Evolutionary conservation across 2,888 invertebrate genomes (phyloP), one percentile per base, ranked within the genome.

Genomic region (Tenthredo notha): DNA sequence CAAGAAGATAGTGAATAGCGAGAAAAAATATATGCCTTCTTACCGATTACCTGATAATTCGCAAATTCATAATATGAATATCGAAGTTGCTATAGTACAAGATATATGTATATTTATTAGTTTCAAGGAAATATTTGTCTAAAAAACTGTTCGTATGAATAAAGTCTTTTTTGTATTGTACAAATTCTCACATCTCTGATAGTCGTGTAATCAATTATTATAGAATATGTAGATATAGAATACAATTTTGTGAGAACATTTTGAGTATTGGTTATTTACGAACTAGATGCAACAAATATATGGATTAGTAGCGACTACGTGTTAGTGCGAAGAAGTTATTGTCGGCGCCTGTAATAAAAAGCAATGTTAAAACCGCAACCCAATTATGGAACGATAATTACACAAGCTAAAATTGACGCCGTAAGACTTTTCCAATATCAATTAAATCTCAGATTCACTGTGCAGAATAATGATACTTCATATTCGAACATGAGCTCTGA

Each of bases 261-360:
- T 86, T 85, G 86, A 84, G 86, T 86, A 84, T 88, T 87, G 87
- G 87, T 87, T 84, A 84, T 84, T 86, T 85, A 85, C 87, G 88
- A 90, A 89, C 89, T 91, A 92, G 88, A 91, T 92, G 91, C 89
- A 91, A 91, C 90, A 88, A 87, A 88, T 90, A 90, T 85, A 84
- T 91, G 92, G 70, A 61, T 83, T 83, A 83, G 83, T 83, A 83
- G 83, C 65, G 50, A 67, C 83, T 83, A 83, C 67, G 40, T 92
- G 91, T 93, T 93, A 93, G 92, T 92, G 92, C 92, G 93, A 90
- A 92, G 93, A 90, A 92, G 92, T 93, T 93, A 93, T 93, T 93
- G 93, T 93, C 93, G 93, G 93, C 93, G 93, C 93, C 93, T 93
- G 93, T 92, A 93, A 93, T 93, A 92, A 90, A 93, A 93, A 93